Conservation (phyloP, 1,140 invertebrate species). For the Gonioctena quinquepunctata region DNA sequence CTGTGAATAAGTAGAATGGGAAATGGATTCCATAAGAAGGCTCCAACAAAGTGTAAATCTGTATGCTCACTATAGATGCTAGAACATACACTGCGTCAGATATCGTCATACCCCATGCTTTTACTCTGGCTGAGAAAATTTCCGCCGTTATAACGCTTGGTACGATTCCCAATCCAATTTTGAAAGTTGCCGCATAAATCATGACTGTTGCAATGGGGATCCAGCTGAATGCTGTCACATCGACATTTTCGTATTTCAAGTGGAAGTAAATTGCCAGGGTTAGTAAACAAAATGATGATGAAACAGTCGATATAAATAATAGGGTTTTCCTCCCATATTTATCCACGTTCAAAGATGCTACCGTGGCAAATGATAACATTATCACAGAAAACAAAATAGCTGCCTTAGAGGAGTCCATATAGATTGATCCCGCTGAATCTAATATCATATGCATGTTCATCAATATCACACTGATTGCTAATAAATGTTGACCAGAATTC, state of each 20-base stretch:
- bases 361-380: conserved; percentile 32
- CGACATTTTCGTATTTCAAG: conserved; percentile 28
- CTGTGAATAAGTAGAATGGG: conserved; percentile 35
- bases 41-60: conserved; percentile 58
- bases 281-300: conserved; percentile 30
- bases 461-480: conserved; percentile 45
- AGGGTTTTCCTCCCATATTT: conserved; percentile 39
- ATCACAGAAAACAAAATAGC: conserved; percentile 39
- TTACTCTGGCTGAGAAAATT: conserved; percentile 66
- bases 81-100: conserved; percentile 34
- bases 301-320: conserved; percentile 28
- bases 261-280: conserved; percentile 41
- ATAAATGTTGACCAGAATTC: conserved; percentile 36
- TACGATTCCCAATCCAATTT: conserved; percentile 57
- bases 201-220: conserved; percentile 39
- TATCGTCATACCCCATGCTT: conserved; percentile 52
- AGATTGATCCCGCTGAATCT: conserved; percentile 46
- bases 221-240: conserved; percentile 30
- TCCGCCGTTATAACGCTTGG: conserved; percentile 72
- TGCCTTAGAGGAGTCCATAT: conserved; percentile 25
- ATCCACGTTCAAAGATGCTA: conserved; percentile 36
- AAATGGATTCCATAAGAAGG: conserved; percentile 23
- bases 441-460: conserved; percentile 46
- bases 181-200: conserved; percentile 37
- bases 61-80: conserved; percentile 67